Percentiles rank a stretch among this genome's conserved stretches.
phyloP scores from a whole-genome alignment of 2,113 vertebrate species.

The Chamaetylas fuelleborni region DNA sequence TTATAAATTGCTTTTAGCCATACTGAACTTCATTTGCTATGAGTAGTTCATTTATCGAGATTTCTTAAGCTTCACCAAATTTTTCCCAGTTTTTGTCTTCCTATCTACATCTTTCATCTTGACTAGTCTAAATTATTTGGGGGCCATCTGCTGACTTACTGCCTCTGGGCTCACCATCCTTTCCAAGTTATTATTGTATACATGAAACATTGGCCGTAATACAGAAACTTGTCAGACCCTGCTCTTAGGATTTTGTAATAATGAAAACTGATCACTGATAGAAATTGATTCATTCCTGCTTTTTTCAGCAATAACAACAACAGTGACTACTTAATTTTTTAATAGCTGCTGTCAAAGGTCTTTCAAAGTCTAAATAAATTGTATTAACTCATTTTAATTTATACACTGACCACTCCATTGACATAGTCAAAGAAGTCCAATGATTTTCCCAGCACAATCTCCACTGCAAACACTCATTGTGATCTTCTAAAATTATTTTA shows the following conservation, averaged over 20 bases:
- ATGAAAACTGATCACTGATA: neutral
- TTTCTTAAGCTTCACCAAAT: neutral
- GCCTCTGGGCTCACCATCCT: neutral
- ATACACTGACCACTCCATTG: neutral
- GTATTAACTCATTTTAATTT: neutral
- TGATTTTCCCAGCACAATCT: neutral
- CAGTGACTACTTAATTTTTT: neutral
- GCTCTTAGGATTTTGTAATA: neutral
- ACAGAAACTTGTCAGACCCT: neutral
- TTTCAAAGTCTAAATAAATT: neutral
- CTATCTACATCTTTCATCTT: neutral
- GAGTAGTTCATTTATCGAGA: neutral
- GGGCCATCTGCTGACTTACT: neutral
- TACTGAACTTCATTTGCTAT: neutral
- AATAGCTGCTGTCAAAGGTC: neutral
- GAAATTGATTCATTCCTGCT: constrained; percentile 3
- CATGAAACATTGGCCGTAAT: neutral
- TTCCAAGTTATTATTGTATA: neutral
- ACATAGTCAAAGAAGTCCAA: neutral
- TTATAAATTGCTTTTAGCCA: neutral
- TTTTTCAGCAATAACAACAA: neutral
- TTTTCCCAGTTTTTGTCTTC: neutral
- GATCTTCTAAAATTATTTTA: neutral
- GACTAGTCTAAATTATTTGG: neutral
- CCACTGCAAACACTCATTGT: neutral